These are phyloP conservation scores for Amia ocellicauda DNA, from an alignment of 2,113 vertebrate genomes.

Conservation along the genomic window DNA sequence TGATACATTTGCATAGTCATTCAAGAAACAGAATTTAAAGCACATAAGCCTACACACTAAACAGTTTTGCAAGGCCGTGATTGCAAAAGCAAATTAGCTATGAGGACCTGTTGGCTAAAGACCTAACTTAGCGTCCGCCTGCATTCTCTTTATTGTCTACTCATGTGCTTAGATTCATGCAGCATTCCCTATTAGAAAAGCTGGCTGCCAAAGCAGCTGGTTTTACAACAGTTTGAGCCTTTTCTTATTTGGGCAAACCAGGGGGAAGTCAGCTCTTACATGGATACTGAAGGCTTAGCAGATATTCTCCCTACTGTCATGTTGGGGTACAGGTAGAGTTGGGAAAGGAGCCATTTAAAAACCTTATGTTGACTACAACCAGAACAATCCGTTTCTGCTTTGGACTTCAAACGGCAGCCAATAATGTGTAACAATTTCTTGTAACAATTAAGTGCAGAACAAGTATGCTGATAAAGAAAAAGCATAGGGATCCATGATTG, in stretches of 20 bases:
- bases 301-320: not conserved
- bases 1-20: too few species aligned
- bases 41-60: not conserved
- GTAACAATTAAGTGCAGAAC: too few species aligned
- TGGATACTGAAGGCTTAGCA: not conserved
- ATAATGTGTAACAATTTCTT: too few species aligned
- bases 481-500: too few species aligned
- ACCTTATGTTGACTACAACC: too few species aligned
- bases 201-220: not conserved
- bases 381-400: too few species aligned
- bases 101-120: too few species aligned
- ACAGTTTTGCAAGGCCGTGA: not conserved
- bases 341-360: constrained; percentile 26
- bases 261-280: constrained; percentile 8
- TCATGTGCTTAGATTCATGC: not conserved
- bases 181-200: constrained; percentile 5
- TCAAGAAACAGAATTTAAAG: not conserved
- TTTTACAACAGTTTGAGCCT: not conserved
- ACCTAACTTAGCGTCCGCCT: not conserved
- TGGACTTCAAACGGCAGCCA: too few species aligned
- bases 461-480: too few species aligned
- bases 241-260: not conserved
- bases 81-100: not conserved
- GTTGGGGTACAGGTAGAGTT: constrained; percentile 12
- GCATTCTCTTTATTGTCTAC: not conserved